Conservation (phyloP, 2,113 vertebrate species). For the Brachypodius melanocephalos region DNA sequence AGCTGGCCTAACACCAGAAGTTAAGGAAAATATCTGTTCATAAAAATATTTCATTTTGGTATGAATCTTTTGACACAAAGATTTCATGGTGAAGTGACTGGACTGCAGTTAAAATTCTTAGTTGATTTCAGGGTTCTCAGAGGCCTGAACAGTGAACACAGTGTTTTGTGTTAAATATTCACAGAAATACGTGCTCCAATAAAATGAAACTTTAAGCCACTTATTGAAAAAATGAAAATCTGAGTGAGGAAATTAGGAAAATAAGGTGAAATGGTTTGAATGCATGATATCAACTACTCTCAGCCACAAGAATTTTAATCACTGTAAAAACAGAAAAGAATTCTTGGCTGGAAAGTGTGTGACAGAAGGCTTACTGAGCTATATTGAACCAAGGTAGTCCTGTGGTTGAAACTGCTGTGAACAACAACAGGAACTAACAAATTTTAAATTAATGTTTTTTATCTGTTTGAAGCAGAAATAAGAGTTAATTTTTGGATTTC, state of each 20-base stretch:
- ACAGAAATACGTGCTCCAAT: constrained; percentile 7
- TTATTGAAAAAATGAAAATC: constrained; percentile 48
- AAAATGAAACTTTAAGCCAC: constrained; percentile 47
- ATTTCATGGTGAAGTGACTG: neutral
- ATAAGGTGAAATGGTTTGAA: constrained; percentile 31
- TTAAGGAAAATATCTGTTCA: neutral
- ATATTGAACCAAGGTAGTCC: neutral
- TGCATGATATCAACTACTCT: constrained; percentile 7
- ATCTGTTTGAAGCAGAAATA: neutral
- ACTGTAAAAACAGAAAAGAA: constrained; percentile 18
- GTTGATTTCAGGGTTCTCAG: constrained; percentile 39
- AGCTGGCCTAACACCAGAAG: neutral
- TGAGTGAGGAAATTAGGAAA: constrained; percentile 42
- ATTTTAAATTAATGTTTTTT: neutral
- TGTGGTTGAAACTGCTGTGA: neutral
- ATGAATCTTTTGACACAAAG: neutral
- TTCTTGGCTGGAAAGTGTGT: constrained; percentile 19
- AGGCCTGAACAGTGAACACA: constrained; percentile 2
- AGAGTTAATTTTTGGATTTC: neutral
- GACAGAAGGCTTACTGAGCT: constrained; percentile 41
- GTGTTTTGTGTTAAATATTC: constrained; percentile 62
- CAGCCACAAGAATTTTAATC: constrained; percentile 65
- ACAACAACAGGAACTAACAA: neutral
- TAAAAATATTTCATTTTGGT: neutral
- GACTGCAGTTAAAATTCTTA: neutral